These are phyloP conservation scores for Darevskia mixta DNA, from an alignment of 2,797 vertebrate genomes.

Conservation along the genomic window DNA sequence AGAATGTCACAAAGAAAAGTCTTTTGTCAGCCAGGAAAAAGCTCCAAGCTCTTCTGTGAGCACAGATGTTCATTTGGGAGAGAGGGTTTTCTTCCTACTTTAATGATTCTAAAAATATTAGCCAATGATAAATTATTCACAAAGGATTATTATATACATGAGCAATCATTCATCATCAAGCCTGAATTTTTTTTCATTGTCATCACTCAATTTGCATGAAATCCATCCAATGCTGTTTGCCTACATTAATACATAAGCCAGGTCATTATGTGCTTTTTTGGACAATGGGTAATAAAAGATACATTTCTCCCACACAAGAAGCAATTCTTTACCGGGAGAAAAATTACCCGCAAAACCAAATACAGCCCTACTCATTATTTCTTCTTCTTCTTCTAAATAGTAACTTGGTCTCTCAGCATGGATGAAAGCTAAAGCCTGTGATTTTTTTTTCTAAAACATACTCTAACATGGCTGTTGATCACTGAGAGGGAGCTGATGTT, in stretches of 20 bases:
- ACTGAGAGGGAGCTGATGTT: neutral
- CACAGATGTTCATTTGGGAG: conserved; percentile 8
- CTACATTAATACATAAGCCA: conserved; percentile 16
- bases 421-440: neutral
- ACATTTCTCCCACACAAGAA: neutral
- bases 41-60: neutral
- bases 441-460: neutral
- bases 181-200: neutral
- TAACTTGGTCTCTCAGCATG: neutral
- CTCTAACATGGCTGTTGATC: neutral
- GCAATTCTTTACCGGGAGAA: neutral
- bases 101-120: neutral
- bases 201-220: conserved; percentile 4
- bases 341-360: neutral
- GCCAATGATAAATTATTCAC: conserved; percentile 4
- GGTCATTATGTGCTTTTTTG: conserved; percentile 6
- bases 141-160: conserved; percentile 28
- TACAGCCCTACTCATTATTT: neutral
- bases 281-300: conserved; percentile 33
- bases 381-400: conserved; percentile 4
- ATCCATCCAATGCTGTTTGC: conserved; percentile 16
- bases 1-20: neutral
- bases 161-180: conserved; percentile 15
- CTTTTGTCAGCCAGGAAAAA: neutral
- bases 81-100: neutral